These are phyloP conservation scores for Dromaius novaehollandiae DNA, from an alignment of 2,113 vertebrate species.

Conservation along the genomic window DNA sequence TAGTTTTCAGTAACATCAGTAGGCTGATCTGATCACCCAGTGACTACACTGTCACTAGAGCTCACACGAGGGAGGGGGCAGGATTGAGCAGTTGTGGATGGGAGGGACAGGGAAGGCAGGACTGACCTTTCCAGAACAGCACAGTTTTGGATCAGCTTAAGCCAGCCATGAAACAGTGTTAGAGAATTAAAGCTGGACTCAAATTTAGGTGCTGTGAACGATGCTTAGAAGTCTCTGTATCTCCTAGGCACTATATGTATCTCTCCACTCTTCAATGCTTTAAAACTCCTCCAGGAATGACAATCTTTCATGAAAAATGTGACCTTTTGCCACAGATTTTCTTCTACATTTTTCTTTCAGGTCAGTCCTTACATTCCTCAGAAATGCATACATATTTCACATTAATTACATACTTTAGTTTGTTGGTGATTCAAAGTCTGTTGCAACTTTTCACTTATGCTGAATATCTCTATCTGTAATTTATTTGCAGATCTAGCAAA, in stretches of 20 bases:
- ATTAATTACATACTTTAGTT: not conserved
- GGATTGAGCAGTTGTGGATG: not conserved
- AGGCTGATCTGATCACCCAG: not conserved
- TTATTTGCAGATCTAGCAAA: not conserved
- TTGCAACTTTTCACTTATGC: not conserved
- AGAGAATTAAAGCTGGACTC: not conserved
- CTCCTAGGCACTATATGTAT: not conserved
- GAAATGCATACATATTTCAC: not conserved
- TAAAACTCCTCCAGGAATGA: not conserved
- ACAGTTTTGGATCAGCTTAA: not conserved
- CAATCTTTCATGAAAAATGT: not conserved
- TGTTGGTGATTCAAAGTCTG: not conserved
- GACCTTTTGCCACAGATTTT: not conserved
- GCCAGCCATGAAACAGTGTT: not conserved
- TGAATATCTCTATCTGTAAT: not conserved
- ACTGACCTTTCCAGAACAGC: not conserved
- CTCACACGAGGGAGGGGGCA: not conserved
- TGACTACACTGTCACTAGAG: not conserved
- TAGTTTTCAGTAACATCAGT: not conserved
- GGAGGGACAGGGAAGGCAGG: not conserved
- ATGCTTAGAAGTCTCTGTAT: not conserved
- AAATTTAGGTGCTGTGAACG: not conserved
- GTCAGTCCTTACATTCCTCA: not conserved
- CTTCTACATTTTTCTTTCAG: not conserved
- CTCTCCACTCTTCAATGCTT: not conserved